Base-by-base conservation (phyloP, 2,797 vertebrate genomes). In the Balearica regulorum region DNA sequence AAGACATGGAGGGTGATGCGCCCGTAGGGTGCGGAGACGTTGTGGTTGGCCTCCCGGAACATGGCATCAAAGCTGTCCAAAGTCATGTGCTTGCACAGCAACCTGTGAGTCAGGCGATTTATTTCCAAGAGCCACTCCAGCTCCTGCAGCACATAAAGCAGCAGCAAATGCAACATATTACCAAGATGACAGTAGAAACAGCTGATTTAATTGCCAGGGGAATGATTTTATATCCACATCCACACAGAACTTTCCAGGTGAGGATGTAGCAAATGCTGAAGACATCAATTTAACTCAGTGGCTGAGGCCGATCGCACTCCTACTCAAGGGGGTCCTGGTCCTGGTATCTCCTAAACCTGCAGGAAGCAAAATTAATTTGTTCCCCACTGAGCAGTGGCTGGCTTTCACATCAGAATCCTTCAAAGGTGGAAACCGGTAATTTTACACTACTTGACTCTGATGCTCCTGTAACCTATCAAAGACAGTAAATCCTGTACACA, bases 1-100 rank as follows among this genome's bases (percentile, higher is more conserved):
- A 99, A 99, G 94, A 99, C 99, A 0, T 99, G 99, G 58, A 99
- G 98, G 9, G 99, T 99, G 97, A 99, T 99, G 75, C 99, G 98
- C 41, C 99, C 99, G 4, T 99, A 99, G 13, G 99, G 99, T 0
- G 99, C 99, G 0, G 99, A 99, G 66, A 99, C 99, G 0, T 99
- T 99, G 97, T 99, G 99, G 94, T 99, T 99, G 97, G 99, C 99
- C 89, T 99, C 99, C 33, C 99, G 98, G 95, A 99, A 99, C 99
- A 99, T 99, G 97, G 99, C 99, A 13, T 99, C 99, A 26, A 99
- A 99, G 96, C 98, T 99, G 97, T 99, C 99, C 97, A 99, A 95
- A 2, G 99, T 99, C 98, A 99, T 98, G 97, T 99, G 98, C 94
- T 99, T 99, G 87, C 98, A 99, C n/a, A 99, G 98, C 84, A 99